These are phyloP conservation scores for Lasius platythorax DNA, from an alignment of 2,888 invertebrate genomes.

Conservation along the genomic window DNA sequence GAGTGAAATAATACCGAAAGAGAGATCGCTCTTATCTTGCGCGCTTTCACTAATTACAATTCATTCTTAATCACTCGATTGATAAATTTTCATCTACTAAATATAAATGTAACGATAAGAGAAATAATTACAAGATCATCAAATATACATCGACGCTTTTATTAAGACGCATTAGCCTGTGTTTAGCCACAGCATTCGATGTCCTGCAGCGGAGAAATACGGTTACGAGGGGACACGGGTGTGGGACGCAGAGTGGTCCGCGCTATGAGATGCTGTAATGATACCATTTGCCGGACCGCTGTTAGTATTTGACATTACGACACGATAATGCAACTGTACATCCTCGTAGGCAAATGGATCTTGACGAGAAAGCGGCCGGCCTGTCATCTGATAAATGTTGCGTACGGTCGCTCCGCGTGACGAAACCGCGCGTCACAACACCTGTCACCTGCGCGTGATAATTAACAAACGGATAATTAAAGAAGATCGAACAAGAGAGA, in stretches of 20 bases:
- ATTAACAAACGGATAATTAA: conserved; percentile 5
- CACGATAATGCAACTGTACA: conserved; percentile 73
- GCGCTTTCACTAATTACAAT: neutral
- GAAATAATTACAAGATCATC: neutral
- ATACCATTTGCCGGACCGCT: conserved; percentile 75
- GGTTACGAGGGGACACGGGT: conserved; percentile 47
- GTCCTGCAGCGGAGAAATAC: conserved; percentile 72
- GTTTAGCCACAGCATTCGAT: conserved; percentile 62
- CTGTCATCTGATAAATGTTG: conserved; percentile 70
- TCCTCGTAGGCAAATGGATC: conserved; percentile 74
- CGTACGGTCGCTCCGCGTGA: conserved; percentile 48
- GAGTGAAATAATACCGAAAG: neutral
- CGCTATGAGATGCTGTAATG: conserved; percentile 71
- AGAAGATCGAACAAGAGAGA: neutral
- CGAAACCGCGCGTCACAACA: conserved; percentile 1
- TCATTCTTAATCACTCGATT: neutral
- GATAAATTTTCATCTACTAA: neutral
- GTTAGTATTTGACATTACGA: conserved; percentile 76
- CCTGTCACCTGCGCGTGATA: neutral
- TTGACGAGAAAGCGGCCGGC: conserved; percentile 70
- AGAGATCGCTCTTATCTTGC: neutral
- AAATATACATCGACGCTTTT: conserved; percentile 37
- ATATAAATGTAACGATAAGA: neutral
- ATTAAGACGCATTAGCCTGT: conserved; percentile 74
- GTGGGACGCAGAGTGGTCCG: conserved; percentile 51